Evolutionary conservation across 2,797 vertebrate genomes (phyloP), one percentile per base, ranked within the genome.

Genomic region (Sebastes iracundus): DNA sequence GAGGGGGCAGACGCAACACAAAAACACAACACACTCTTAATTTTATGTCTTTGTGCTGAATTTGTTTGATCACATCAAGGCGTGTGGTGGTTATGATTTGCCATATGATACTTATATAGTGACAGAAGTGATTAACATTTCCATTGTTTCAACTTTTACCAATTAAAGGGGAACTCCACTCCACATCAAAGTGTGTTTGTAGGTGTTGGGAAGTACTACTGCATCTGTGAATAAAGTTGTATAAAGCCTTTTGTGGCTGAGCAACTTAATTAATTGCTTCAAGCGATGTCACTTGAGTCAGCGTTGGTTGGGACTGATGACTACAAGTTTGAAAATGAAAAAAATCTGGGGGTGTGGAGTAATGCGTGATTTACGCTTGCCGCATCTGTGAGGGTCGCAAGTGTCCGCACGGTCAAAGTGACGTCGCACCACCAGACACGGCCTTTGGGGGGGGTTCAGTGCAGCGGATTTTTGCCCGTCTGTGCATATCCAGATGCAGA

Each of bases 11-110:
- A 71, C 14, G 55, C 20, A 65, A 69, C 18, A 59, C 11, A 62
- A 62, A 6, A 65, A 35, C 42, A 71, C 14, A 49, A 33, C 28
- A 38, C 8, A 52, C 52, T 12, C 42, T 46, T 46, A 18, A 11
- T 55, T 38, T 58, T 6, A n/a, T 56, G 7, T 65, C 23, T 61
- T 56, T 25, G 59, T 68, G 32, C 28, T 52, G 28, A 42, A 27
- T 52, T 55, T 33, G 67, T 79, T 79, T 73, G 73, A 79, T 75
- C 71, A 42, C 28, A 23, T 75, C 53, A 28, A 72, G 38, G 28
- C 16, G 42, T 25, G 23, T 23, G 64, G 32, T 16, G 22, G 18
- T 49, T 42, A 11, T 12, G 49, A 16, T n/a, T 72, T 66, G 30
- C 8, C 1, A 28, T 38, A 13, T 23, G 33, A 23, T 66, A 30